Evolutionary conservation across 2,113 vertebrate genomes (phyloP).

Genomic region (Emydocephalus ijimae): DNA sequence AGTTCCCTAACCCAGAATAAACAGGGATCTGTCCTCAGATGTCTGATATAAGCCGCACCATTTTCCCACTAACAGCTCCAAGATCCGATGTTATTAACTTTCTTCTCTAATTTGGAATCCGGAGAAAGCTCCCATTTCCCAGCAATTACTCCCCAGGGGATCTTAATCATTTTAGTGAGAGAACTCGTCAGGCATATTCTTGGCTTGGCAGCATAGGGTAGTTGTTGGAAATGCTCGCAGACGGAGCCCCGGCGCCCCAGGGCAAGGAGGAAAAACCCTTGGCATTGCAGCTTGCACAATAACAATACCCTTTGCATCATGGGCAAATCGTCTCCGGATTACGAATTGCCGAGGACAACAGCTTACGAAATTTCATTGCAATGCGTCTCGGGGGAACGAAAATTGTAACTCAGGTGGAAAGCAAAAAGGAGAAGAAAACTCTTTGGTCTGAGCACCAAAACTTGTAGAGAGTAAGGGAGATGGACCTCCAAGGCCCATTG

Average conservation of each 20-base stretch:
- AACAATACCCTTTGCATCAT: neutral
- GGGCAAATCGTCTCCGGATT: neutral
- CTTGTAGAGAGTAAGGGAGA: neutral
- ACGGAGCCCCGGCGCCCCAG: neutral
- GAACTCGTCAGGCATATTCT: neutral
- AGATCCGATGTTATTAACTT: neutral
- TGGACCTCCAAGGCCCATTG: too few species aligned
- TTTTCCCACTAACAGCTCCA: neutral
- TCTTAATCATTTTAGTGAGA: neutral
- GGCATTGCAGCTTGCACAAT: neutral
- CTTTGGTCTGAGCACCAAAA: neutral
- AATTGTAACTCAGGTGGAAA: neutral
- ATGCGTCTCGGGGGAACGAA: neutral
- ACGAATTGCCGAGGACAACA: neutral
- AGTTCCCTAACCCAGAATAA: neutral
- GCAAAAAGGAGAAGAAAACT: neutral
- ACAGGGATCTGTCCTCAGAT: neutral
- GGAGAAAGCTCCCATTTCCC: neutral
- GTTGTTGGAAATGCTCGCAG: neutral
- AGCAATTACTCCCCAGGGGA: rapidly evolving
- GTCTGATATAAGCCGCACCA: rapidly evolving
- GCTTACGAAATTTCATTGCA: too few species aligned
- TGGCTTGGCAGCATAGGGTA: neutral
- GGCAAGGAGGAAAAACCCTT: neutral
- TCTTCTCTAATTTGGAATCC: conserved; percentile 18